Percentiles rank a stretch among this genome's conserved stretches.
Evolutionary conservation across 1,140 invertebrate species (phyloP).

Genomic region (Linepithema humile): DNA sequence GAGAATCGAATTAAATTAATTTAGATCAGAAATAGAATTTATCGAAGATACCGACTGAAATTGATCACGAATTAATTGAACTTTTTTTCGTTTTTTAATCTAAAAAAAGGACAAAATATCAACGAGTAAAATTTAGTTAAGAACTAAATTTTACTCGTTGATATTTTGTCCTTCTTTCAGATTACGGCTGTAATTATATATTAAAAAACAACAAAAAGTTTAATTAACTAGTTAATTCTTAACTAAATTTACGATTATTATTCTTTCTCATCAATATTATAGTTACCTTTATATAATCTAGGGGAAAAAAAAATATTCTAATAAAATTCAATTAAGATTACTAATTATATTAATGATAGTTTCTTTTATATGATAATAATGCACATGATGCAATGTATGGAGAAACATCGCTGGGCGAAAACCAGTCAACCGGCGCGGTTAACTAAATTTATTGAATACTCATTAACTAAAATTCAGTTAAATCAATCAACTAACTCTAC

Average conservation of each 20-base stretch:
- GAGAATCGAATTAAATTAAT: conserved; percentile 20
- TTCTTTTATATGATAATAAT: not conserved
- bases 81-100: too few species aligned
- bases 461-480: conserved; percentile 14
- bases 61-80: too few species aligned
- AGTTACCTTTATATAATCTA: not conserved
- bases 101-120: too few species aligned
- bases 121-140: too few species aligned
- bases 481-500: conserved; percentile 4
- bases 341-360: conserved; percentile 17
- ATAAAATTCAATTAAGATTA: conserved; percentile 33
- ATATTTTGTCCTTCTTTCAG: too few species aligned
- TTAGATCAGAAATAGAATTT: not conserved
- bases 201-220: not conserved
- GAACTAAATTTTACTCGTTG: too few species aligned
- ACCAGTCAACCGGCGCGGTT: not conserved
- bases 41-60: not conserved
- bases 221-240: conserved; percentile 5
- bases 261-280: not conserved
- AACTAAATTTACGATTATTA: conserved; percentile 22
- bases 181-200: not conserved
- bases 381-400: not conserved
- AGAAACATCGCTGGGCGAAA: conserved; percentile 6
- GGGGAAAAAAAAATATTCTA: not conserved
- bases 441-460: conserved; percentile 20